These are phyloP conservation scores for Calliphora vicina DNA, from an alignment of 1,140 invertebrate species.

Conservation along the genomic window DNA sequence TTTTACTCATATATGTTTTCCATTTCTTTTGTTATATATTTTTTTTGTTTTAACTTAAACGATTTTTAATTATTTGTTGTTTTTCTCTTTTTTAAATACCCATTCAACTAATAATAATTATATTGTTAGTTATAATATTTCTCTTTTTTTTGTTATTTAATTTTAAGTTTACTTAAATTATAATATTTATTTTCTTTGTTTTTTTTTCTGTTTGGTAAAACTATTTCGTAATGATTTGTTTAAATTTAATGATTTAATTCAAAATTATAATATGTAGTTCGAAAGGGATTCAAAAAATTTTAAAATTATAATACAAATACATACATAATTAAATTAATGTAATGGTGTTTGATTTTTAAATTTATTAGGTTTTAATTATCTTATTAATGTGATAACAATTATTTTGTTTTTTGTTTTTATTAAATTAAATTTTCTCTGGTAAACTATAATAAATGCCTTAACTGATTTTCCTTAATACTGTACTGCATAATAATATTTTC, in stretches of 20 bases:
- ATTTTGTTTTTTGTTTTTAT: not conserved
- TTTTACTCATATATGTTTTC: slow-evolving; percentile 48
- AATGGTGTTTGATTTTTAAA: not conserved
- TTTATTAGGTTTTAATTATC: not conserved
- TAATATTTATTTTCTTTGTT: slow-evolving; percentile 13
- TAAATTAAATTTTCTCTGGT: not conserved
- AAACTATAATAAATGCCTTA: slow-evolving; percentile 18
- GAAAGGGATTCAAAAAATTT: not conserved
- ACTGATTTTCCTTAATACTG: slow-evolving; percentile 27
- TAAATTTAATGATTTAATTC: not conserved
- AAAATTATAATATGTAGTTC: no score
- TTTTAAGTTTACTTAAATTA: slow-evolving; percentile 14
- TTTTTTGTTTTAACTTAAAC: not conserved
- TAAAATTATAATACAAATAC: not conserved
- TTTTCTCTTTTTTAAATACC: not conserved
- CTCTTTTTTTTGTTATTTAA: not conserved
- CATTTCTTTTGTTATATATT: slow-evolving; percentile 41
- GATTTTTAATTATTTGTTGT: not conserved
- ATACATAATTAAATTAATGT: not conserved
- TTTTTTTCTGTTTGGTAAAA: not conserved
- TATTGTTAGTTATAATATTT: slow-evolving; percentile 5
- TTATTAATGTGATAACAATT: no score
- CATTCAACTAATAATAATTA: slow-evolving; percentile 34
- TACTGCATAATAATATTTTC: not conserved
- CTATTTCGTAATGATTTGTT: slow-evolving; percentile 1